phyloP scores from a whole-genome alignment of 2,888 invertebrate species.

The Agriotes lineatus region DNA sequence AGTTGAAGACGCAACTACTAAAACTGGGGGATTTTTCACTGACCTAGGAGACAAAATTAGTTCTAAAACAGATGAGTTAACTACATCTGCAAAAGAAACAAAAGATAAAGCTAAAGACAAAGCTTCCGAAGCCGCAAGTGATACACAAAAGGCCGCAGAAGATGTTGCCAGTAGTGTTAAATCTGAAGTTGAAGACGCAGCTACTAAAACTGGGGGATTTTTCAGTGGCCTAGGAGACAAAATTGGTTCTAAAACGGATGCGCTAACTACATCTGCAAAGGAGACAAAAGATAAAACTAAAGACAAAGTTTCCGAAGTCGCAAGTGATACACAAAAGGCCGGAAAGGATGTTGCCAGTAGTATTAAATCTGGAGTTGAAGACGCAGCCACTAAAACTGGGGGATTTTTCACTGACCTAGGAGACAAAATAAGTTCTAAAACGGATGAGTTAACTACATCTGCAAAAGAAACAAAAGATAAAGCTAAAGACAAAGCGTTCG shows the following conservation, averaged over 20 bases:
- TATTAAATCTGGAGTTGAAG: conserved; percentile 24
- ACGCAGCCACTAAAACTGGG: conserved; percentile 40
- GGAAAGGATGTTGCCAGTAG: conserved; percentile 32
- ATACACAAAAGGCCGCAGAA: too few relatives aligned
- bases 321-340: conserved; percentile 19
- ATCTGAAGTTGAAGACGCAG: conserved; percentile 17
- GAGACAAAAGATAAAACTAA: conserved; percentile 33
- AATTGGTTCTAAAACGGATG: conserved; percentile 33
- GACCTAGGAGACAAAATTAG: too few relatives aligned
- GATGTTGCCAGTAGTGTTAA: too few relatives aligned
- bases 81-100: too few relatives aligned
- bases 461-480: conserved; percentile 29
- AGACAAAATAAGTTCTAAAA: conserved; percentile 38
- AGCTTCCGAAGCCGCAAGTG: too few relatives aligned
- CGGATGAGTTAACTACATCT: conserved; percentile 32
- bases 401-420: conserved; percentile 44
- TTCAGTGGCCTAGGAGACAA: conserved; percentile 42
- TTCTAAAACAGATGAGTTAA: too few relatives aligned
- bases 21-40: too few relatives aligned
- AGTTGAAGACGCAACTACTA: too few relatives aligned
- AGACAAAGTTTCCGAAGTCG: conserved; percentile 28
- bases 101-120: too few relatives aligned
- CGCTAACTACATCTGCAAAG: conserved; percentile 25
- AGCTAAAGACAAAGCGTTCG: conserved; percentile 15
- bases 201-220: conserved; percentile 18